Evolutionary conservation across 2,888 invertebrate species (phyloP).

Genomic region (Tenthredo distinguenda): DNA sequence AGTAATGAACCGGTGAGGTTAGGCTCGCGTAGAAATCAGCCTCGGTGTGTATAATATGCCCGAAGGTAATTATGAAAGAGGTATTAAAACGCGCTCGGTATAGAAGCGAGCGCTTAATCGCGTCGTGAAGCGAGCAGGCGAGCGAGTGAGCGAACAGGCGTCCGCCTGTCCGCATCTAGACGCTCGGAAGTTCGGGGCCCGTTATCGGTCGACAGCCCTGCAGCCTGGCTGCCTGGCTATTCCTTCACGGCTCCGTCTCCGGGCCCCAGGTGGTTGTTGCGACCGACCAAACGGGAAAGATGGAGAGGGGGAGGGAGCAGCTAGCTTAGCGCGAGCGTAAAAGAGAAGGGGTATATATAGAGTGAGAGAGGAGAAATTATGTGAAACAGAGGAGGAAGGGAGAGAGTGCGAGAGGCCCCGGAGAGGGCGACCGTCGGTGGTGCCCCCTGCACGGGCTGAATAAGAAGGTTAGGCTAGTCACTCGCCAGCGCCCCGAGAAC

Average conservation of each 20-base stretch:
- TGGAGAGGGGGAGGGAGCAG: slow-evolving; percentile 7
- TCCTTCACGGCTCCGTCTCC: slow-evolving; percentile 24
- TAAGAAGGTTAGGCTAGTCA: slow-evolving; percentile 72
- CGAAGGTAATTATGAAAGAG: slow-evolving; percentile 13
- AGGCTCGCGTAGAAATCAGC: background rate
- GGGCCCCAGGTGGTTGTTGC: slow-evolving; percentile 46
- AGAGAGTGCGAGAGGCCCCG: slow-evolving; percentile 55
- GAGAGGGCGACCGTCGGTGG: slow-evolving; percentile 59
- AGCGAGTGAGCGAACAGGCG: background rate
- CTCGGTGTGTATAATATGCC: background rate
- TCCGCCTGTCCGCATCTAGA: slow-evolving; percentile 13
- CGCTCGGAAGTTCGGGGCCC: slow-evolving; percentile 48
- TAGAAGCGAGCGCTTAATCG: background rate
- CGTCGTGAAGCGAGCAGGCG: background rate
- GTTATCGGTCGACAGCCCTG: slow-evolving; percentile 52
- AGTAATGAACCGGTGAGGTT: background rate
- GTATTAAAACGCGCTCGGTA: slow-evolving; percentile 23
- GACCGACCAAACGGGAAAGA: slow-evolving; percentile 38
- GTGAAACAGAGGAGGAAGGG: slow-evolving; percentile 56
- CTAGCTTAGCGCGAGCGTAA: background rate
- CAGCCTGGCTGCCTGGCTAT: background rate
- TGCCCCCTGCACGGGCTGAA: slow-evolving; percentile 72
- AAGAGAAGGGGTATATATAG: slow-evolving; percentile 21
- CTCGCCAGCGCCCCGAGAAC: slow-evolving; percentile 69
- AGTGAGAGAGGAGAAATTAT: slow-evolving; percentile 4